Evolutionary conservation across 2,888 invertebrate species (phyloP).

Genomic region (Synanthedon andrenaeformis): DNA sequence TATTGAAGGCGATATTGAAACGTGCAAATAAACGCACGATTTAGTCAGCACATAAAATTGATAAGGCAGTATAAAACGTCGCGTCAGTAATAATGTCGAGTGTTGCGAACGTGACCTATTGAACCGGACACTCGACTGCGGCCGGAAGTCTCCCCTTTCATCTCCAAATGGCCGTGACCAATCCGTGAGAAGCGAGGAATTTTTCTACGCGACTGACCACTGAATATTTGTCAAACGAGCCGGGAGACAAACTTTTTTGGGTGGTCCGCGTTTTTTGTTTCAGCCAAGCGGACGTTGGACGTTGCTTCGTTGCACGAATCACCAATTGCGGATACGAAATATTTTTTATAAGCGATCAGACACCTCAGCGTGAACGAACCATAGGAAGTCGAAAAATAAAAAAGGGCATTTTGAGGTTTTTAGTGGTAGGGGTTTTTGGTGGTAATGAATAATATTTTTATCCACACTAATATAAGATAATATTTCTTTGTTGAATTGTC

Average conservation of each 20-base stretch:
- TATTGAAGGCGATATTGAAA: too few species aligned
- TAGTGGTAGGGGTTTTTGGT: too few species aligned
- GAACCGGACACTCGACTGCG: slow-evolving; percentile 52
- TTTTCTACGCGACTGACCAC: slow-evolving; percentile 58
- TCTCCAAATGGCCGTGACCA: slow-evolving; percentile 59
- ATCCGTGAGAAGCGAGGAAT: slow-evolving; percentile 53
- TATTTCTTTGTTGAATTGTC: not conserved
- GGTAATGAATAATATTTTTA: too few species aligned
- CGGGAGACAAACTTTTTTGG: slow-evolving; percentile 44
- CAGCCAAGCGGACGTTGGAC: slow-evolving; percentile 7
- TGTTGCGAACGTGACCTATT: slow-evolving; percentile 13
- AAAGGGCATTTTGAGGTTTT: too few species aligned
- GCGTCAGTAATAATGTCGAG: not conserved
- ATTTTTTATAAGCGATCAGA: too few species aligned
- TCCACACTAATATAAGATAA: too few species aligned
- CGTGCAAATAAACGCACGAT: too few species aligned
- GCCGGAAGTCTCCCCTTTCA: slow-evolving; percentile 60
- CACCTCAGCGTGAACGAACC: too few species aligned
- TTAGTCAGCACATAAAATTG: too few species aligned
- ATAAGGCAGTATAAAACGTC: too few species aligned
- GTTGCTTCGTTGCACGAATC: slow-evolving; percentile 4
- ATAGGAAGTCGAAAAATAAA: too few species aligned
- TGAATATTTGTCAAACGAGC: slow-evolving; percentile 44
- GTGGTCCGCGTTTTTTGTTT: slow-evolving; percentile 26
- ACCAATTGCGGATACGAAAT: slow-evolving; percentile 8